These are phyloP conservation scores for Poeciliopsis presidionis DNA, from an alignment of 2,797 vertebrate species.

Conservation along the genomic window DNA sequence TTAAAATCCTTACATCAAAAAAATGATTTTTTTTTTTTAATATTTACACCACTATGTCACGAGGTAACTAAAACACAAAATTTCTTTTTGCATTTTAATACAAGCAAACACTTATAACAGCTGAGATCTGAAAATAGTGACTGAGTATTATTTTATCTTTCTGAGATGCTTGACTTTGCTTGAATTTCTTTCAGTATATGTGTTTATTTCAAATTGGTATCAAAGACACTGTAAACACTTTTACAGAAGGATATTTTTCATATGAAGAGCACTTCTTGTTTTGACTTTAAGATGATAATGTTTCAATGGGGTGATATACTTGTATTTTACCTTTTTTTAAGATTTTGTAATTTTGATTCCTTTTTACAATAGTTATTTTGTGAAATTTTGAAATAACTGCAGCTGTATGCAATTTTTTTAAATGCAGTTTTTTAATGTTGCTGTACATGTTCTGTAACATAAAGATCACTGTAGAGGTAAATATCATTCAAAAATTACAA, in stretches of 20 bases:
- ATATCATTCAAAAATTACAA: neutral
- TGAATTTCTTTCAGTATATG: neutral
- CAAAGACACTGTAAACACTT: neutral
- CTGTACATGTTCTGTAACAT: neutral
- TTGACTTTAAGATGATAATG: neutral
- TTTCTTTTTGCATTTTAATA: too few species aligned
- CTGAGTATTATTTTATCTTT: neutral
- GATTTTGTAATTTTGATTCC: neutral
- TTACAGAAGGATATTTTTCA: neutral
- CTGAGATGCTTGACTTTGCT: neutral
- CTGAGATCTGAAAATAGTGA: neutral
- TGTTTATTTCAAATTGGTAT: neutral
- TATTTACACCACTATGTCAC: too few species aligned
- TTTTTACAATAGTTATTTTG: neutral
- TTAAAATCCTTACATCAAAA: too few species aligned
- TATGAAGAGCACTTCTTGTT: neutral
- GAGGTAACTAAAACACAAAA: too few species aligned
- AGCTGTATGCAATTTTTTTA: neutral
- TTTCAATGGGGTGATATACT: neutral
- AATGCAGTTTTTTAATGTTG: neutral
- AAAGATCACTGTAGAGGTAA: neutral
- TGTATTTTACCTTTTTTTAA: neutral
- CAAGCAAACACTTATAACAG: neutral
- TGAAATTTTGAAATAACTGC: neutral
- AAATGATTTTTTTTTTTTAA: too few species aligned